Base-by-base conservation (phyloP, 2,888 invertebrate genomes). In the Agrilus cyanescens region DNA sequence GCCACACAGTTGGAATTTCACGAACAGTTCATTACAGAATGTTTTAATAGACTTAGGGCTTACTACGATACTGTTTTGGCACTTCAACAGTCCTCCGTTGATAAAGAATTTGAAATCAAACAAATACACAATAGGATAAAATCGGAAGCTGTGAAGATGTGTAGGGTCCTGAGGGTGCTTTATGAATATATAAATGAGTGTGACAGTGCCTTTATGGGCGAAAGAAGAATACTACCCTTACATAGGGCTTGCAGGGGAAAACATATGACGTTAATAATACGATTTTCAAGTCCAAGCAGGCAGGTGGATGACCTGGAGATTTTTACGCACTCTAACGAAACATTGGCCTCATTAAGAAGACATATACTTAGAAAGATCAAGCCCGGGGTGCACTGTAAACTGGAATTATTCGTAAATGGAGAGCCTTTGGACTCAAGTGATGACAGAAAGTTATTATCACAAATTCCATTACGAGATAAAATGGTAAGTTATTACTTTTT, bases 151-250 rank as follows among this genome's bases (percentile, higher is more conserved):
- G 78, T 82, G 46, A 80, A 87, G 66, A 90, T 95, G 84, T 89
- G 89, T 66, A 80, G 95, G 53, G 86, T 96, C 42, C 78, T 96
- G 67, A 86, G 89, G 68, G 93, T 95, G 59, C 75, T 96, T 59
- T 86, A 89, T 64, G 95, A 95, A 70, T 96, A 96, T 65, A 81
- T 96, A 49, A 85, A 85, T 57, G 94, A 95, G 70, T 95, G 94
- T 71, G 95, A 95, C 73, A 80, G 81, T 55, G 80, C 82, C 50
- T 90, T 84, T 68, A 77, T 82, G 38, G 87, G 87, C 32, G 95
- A 96, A 64, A 74, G 96, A 50, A 83, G 85, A 60, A 83, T 89
- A 57, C 71, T 95, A 57, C 94, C 95, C 16, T 77, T 95, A 46
- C 85, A 85, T 59, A 74, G 94, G 59, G 89, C 93, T 8, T 87